Evolutionary conservation across 2,888 invertebrate species (phyloP).

Genomic region (Plagodis pulveraria): DNA sequence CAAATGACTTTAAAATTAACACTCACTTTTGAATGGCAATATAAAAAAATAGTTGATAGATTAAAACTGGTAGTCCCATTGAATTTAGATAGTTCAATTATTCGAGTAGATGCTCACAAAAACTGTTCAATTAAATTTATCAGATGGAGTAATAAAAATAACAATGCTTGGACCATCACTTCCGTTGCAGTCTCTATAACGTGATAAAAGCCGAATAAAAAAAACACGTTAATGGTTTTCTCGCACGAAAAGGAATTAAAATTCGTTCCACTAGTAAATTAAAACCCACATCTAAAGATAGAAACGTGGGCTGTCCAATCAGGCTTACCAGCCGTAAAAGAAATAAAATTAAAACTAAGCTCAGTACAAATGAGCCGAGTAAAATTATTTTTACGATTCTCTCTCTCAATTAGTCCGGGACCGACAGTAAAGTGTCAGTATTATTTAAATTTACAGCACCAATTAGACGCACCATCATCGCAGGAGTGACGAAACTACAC

Average conservation of each 20-base stretch:
- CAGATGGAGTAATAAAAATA: slow-evolving; percentile 41
- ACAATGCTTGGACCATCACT: slow-evolving; percentile 42
- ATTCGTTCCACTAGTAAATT: slow-evolving; percentile 64
- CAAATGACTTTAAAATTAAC: too few species aligned
- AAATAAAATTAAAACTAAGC: slow-evolving; percentile 77
- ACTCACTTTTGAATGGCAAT: slow-evolving; percentile 1
- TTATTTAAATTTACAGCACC: slow-evolving; percentile 83
- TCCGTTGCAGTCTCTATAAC: slow-evolving; percentile 39
- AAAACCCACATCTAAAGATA: slow-evolving; percentile 57
- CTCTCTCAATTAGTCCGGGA: slow-evolving; percentile 80
- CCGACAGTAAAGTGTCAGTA: slow-evolving; percentile 81
- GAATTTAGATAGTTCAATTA: slow-evolving; percentile 19
- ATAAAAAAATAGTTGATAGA: not conserved
- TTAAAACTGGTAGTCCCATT: not conserved
- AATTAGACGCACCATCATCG: slow-evolving; percentile 82
- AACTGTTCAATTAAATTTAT: slow-evolving; percentile 20
- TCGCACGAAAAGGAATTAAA: slow-evolving; percentile 52
- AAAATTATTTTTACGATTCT: slow-evolving; percentile 84
- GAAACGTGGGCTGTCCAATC: slow-evolving; percentile 67
- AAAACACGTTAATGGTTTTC: slow-evolving; percentile 45
- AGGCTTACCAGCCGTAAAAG: slow-evolving; percentile 66
- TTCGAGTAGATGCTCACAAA: slow-evolving; percentile 11
- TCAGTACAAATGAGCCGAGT: slow-evolving; percentile 80
- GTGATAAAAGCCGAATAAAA: slow-evolving; percentile 49
- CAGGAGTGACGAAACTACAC: slow-evolving; percentile 72